Evolutionary conservation across 2,797 vertebrate genomes (phyloP).

Genomic region (Botia kubotai): DNA sequence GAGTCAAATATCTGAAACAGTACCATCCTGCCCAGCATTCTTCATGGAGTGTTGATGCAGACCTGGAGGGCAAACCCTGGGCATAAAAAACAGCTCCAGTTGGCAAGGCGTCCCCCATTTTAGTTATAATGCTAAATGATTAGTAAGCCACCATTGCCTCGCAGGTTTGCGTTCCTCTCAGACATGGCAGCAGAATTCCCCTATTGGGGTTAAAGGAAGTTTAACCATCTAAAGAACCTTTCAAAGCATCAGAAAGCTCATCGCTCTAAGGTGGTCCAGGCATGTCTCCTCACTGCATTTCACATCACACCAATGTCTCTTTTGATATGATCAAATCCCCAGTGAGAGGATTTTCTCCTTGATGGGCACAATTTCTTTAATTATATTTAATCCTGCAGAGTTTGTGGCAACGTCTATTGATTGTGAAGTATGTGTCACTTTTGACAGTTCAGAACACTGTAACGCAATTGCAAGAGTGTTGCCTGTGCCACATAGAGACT

Average conservation of each 20-base stretch:
- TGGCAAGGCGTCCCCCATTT: constrained; percentile 60
- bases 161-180: constrained; percentile 44
- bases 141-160: constrained; percentile 56
- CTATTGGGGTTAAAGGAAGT: constrained; percentile 60
- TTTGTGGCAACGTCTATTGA: constrained; percentile 15
- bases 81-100: constrained; percentile 66
- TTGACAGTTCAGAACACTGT: constrained; percentile 18
- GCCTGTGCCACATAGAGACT: constrained; percentile 6
- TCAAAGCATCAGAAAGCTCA: constrained; percentile 25
- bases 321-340: constrained; percentile 44
- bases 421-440: constrained; percentile 36
- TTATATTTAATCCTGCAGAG: constrained; percentile 44
- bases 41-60: constrained; percentile 75
- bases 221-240: constrained; percentile 61
- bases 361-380: constrained; percentile 48
- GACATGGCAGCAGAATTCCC: constrained; percentile 61
- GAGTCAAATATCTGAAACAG: constrained; percentile 74
- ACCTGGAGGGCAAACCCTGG: constrained; percentile 63
- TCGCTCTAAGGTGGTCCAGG: constrained; percentile 67
- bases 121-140: constrained; percentile 65
- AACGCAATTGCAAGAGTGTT: constrained; percentile 11
- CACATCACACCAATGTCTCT: constrained; percentile 33
- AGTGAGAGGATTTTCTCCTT: constrained; percentile 35
- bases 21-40: constrained; percentile 71
- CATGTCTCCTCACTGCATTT: constrained; percentile 42